Evolutionary conservation across 2,888 invertebrate species (phyloP), one percentile per base, ranked within the genome.

Genomic region (Protophormia terraenovae): DNA sequence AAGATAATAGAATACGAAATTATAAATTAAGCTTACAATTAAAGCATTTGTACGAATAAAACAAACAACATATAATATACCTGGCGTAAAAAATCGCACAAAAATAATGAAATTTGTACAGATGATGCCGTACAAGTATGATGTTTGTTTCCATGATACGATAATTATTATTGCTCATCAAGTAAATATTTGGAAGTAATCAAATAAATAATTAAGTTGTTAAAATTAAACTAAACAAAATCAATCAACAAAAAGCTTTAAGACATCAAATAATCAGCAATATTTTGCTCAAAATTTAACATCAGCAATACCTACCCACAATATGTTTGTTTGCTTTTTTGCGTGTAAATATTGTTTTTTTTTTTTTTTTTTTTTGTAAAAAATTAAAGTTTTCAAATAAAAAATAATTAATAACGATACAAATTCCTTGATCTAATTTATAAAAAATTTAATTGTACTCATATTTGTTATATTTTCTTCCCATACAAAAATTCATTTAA

Each of bases 161-260:
- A 0, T 41, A 41, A 22, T 19, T 47, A 22, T 19, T 47, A n/a
- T 47, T 27, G 12, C 41, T 62, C n/a, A 62, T 24, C 38, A 22
- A 32, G 14, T n/a, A n/a, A n/a, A n/a, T 27, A 27, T 38, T 71
- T 19, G 5, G n/a, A 73, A 10, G 19, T 14, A 50, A 62, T 62
- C 47, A 60, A 73, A 73, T n/a, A 19, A 47, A 73, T 73, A 73
- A 73, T 62, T 73, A 35, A 73, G 73, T 50, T 50, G 73, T 62
- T 73, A 24, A 73, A 47, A 14, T 19, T 3, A 29, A 64, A 41
- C 41, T 45, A 22, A 27, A 14, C 29, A 41, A 58, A 72, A 58
- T 10, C 16, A 72, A 67, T 16, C 27, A 45, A 22, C 22, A 50
- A 55, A 55, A 41, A 19, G 7, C 7, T 38, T 38, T 41, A n/a